These are phyloP conservation scores for Copsychus sechellarum DNA, from an alignment of 2,113 vertebrate species.

Conservation along the genomic window DNA sequence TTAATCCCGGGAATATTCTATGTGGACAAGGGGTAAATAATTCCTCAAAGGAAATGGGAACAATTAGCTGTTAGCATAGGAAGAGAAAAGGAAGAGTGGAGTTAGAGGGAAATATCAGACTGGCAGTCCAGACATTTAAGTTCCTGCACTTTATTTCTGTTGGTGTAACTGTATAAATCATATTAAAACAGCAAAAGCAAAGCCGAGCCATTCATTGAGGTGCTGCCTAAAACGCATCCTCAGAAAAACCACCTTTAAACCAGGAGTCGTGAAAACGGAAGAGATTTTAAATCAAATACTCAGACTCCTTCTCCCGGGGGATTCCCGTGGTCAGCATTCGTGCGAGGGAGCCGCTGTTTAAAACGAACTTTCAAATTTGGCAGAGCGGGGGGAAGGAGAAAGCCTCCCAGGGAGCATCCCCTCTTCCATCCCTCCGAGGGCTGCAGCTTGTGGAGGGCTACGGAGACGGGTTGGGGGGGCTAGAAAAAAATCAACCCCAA, in stretches of 20 bases:
- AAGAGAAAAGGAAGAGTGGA: not conserved
- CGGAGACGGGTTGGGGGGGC: accelerated
- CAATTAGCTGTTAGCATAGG: not conserved
- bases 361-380: not conserved
- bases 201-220: not conserved
- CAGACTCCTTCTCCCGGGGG: not conserved
- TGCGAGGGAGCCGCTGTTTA: not conserved
- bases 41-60: not conserved
- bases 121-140: not conserved
- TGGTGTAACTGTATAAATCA: not conserved
- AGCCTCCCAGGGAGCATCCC: not conserved
- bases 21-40: not conserved
- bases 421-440: not conserved
- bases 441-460: not conserved
- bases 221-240: not conserved
- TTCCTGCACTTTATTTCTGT: not conserved
- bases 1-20: not conserved
- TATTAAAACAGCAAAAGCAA: not conserved
- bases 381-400: not conserved
- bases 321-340: not conserved
- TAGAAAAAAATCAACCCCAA: not conserved
- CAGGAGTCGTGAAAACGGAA: not conserved
- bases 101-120: not conserved
- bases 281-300: not conserved
- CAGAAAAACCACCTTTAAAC: not conserved